These are phyloP conservation scores for Neosilurus hyrtlii DNA, from an alignment of 2,797 vertebrate species.

Conservation along the genomic window DNA sequence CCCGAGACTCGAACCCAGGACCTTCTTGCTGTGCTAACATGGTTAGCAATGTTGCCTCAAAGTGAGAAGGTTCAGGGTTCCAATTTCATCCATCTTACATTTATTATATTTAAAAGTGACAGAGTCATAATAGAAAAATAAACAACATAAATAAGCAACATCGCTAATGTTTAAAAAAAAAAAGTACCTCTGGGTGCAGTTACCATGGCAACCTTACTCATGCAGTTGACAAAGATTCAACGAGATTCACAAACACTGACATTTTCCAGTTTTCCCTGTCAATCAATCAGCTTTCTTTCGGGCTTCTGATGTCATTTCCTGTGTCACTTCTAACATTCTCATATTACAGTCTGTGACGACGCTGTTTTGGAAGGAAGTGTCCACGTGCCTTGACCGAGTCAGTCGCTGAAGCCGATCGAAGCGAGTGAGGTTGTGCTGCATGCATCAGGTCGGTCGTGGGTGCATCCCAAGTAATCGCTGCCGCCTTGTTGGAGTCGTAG, in stretches of 20 bases:
- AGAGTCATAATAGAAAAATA: background rate
- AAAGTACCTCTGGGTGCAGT: background rate
- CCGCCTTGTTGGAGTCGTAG: conserved; percentile 19
- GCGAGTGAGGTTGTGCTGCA: conserved; percentile 1
- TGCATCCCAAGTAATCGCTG: conserved; percentile 11
- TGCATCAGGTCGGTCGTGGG: background rate
- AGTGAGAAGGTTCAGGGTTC: too few relatives aligned
- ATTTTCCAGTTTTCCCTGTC: background rate
- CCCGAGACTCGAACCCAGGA: too few relatives aligned
- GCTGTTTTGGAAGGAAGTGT: conserved; percentile 30
- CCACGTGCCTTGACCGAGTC: background rate
- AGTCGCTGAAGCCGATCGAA: background rate
- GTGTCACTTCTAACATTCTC: background rate
- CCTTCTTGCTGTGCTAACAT: too few relatives aligned
- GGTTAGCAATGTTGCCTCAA: too few relatives aligned
- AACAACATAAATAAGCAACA: background rate
- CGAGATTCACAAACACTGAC: too few relatives aligned
- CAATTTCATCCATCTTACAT: too few relatives aligned
- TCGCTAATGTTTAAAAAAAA: background rate
- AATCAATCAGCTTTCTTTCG: background rate
- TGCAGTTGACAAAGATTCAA: conserved; percentile 7
- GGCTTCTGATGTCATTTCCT: conserved; percentile 4
- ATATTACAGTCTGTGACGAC: background rate
- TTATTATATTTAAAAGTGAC: background rate
- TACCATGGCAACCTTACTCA: background rate